These are phyloP conservation scores for Lepetodrilus schrolli DNA, from an alignment of 2,888 invertebrate genomes.

Conservation along the genomic window DNA sequence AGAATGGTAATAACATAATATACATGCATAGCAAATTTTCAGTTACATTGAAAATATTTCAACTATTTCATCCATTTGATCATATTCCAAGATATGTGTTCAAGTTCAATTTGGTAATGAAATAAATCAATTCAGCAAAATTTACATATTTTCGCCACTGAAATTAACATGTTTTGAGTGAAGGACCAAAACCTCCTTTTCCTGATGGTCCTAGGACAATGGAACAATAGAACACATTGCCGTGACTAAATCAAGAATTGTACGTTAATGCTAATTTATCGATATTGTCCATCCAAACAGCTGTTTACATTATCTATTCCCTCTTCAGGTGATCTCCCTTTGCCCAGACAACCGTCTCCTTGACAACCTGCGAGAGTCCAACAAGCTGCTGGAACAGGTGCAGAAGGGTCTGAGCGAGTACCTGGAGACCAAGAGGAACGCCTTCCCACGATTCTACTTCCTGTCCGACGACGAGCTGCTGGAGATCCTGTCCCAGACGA, in stretches of 20 bases:
- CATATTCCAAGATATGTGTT: no score
- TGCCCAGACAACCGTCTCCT: conserved; percentile 78
- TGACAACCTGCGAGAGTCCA: conserved; percentile 83
- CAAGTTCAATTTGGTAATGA: no score
- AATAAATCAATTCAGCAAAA: no score
- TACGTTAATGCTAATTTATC: no score
- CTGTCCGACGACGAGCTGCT: conserved; percentile 76
- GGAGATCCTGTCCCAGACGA: conserved; percentile 76
- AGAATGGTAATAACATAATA: no score
- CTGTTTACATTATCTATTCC: no score
- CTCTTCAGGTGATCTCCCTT: conserved; percentile 72
- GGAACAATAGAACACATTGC: no score
- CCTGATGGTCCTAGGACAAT: background rate
- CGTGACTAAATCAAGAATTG: no score
- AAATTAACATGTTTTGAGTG: background rate
- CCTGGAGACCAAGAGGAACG: conserved; percentile 75
- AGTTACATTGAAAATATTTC: no score
- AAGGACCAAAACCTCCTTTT: background rate
- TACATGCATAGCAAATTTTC: no score
- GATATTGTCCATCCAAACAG: no score
- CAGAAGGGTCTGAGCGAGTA: conserved; percentile 76
- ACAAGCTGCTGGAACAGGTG: conserved; percentile 78
- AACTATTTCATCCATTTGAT: no score
- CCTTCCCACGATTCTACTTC: conserved; percentile 78
- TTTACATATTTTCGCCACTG: background rate